These are phyloP conservation scores for Callaeas wilsoni DNA, from an alignment of 2,113 vertebrate genomes.

Conservation along the genomic window DNA sequence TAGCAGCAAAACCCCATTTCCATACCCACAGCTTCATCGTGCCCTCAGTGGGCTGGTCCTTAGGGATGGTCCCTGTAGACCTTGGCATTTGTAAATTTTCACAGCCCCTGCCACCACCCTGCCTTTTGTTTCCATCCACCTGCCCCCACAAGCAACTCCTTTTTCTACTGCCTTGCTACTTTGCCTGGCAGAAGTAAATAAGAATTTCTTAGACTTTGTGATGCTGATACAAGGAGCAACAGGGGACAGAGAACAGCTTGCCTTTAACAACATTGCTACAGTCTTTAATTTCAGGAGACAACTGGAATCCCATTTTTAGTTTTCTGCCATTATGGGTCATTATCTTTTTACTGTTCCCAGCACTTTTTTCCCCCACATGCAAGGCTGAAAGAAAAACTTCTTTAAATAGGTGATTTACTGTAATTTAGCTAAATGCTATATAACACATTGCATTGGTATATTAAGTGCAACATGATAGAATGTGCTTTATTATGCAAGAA, in stretches of 20 bases:
- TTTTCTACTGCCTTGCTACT: background rate
- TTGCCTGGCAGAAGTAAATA: background rate
- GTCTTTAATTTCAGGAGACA: slow-evolving; percentile 24
- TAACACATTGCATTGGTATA: background rate
- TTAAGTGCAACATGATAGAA: slow-evolving; percentile 14
- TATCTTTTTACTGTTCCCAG: slow-evolving; percentile 17
- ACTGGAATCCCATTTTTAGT: slow-evolving; percentile 24
- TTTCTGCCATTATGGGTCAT: slow-evolving; percentile 1
- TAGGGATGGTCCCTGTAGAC: background rate
- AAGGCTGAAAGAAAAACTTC: slow-evolving; percentile 11
- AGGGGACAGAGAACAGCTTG: background rate
- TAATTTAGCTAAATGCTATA: slow-evolving; percentile 24
- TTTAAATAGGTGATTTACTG: slow-evolving; percentile 51
- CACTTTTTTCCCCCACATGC: background rate
- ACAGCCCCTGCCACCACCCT: background rate
- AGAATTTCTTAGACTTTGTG: background rate
- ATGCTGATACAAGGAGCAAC: background rate
- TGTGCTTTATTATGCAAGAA: slow-evolving; percentile 36
- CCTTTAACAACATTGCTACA: background rate
- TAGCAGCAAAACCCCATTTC: background rate
- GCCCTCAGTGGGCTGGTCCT: background rate
- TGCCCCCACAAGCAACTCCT: background rate
- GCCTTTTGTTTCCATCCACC: background rate
- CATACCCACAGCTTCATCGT: background rate
- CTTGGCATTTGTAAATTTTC: background rate